Base-by-base conservation (phyloP, 1,140 invertebrate genomes). In the Heliconius hermathena region DNA sequence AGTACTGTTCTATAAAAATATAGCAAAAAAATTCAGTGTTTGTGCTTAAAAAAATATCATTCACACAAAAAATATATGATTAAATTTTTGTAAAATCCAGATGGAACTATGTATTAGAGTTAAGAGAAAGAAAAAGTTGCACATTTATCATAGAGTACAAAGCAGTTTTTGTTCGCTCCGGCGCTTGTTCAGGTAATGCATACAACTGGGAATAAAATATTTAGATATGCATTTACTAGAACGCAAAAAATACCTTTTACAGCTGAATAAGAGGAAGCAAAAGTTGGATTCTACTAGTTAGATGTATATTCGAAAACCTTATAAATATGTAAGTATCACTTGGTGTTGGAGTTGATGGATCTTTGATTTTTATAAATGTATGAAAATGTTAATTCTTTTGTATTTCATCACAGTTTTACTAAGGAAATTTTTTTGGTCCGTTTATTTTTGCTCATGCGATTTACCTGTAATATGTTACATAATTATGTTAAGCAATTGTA, bases 201-300 rank as follows among this genome's bases (percentile, higher is more conserved):
- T 74, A 70, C 78, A 71, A 79, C 78, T 79, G 78, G 78, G 78
- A 79, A 75, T 79, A 75, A 79, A 79, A 79, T 79, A 79, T 79
- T 79, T 79, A 79, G 73, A 75, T 75, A 75, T 79, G 78, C 78
- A 79, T 71, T 79, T 79, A 49, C 78, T 38, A 60, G 54, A 71
- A 46, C 46, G 60, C 22, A 79, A 79, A 79, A 79, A 79, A 60
- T 79, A 79, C 22, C 52, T 74, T 57, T 74, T 74, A 26, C 77
- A 49, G 26, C 70, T 74, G 57, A 70, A 74, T 36, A 74, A 54
- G 73, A 71, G 38, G 38, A 74, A 46, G 73, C n/a, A 74, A 79
- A 79, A 74, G 72, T 79, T 60, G 54, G 73, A 79, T 74, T 70
- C n/a, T 60, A 60, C 54, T 60, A 6, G 18, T 6, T 52, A 20